Percentiles rank a stretch among this genome's conserved stretches.
These are phyloP conservation scores for Hipposideros armiger DNA, from an alignment of 2,113 vertebrate genomes.

Conservation along the genomic window DNA sequence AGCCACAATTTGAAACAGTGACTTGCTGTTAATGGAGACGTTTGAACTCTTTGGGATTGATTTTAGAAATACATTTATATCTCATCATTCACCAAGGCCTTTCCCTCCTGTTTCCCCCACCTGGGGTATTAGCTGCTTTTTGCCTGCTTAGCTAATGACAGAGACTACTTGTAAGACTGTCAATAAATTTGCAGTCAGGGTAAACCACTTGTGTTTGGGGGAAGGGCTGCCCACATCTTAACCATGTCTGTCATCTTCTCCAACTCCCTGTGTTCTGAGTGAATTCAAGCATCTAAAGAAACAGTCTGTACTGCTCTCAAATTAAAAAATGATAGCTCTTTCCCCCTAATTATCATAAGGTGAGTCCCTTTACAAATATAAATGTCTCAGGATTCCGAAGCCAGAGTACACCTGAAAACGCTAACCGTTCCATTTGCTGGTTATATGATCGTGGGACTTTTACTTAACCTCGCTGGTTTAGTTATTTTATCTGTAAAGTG, in stretches of 20 bases:
- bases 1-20: background rate
- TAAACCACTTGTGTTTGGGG: background rate
- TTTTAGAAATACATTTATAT: background rate
- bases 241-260: no score
- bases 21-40: background rate
- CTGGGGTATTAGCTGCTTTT: background rate
- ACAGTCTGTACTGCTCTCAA: background rate
- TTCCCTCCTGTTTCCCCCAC: background rate
- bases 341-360: background rate
- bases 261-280: background rate
- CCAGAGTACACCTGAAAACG: background rate
- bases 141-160: background rate
- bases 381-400: background rate
- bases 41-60: background rate
- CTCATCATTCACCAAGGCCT: background rate
- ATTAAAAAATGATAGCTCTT: background rate
- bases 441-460: background rate
- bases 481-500: background rate
- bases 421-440: background rate
- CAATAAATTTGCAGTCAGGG: background rate
- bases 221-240: background rate
- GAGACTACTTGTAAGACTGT: background rate
- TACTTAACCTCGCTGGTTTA: background rate
- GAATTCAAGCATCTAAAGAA: background rate
- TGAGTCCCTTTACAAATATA: background rate